phyloP scores from a whole-genome alignment of 2,113 vertebrate genomes.

The Peucedramus taeniatus region DNA sequence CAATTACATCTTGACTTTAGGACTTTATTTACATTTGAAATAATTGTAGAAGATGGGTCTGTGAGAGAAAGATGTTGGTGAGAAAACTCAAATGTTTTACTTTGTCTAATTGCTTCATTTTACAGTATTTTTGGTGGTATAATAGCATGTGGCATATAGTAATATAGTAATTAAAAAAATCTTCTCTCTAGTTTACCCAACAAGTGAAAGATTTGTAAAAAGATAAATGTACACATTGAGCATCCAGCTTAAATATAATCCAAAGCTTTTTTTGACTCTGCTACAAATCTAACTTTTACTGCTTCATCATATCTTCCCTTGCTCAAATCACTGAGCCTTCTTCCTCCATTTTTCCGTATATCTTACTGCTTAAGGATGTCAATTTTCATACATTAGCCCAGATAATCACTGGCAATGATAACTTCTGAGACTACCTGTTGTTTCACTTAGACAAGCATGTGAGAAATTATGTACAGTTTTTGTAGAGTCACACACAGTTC shows the following conservation, averaged over 20 bases:
- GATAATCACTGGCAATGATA: not conserved
- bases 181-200: not conserved
- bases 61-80: not conserved
- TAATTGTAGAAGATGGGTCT: not conserved
- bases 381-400: not conserved
- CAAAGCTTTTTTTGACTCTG: not conserved
- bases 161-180: not conserved
- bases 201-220: not conserved
- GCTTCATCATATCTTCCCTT: not conserved
- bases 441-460: not conserved
- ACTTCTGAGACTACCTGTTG: not conserved
- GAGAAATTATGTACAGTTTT: not conserved
- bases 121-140: not conserved
- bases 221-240: fast-evolving
- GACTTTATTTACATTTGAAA: not conserved
- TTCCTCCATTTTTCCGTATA: not conserved
- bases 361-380: not conserved
- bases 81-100: not conserved
- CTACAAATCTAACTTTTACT: not conserved
- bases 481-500: not conserved
- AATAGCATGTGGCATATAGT: not conserved
- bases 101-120: not conserved
- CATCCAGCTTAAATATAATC: not conserved
- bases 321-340: not conserved
- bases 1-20: not conserved